Base-by-base conservation (phyloP, 2,888 invertebrate species). In the Conus canariensis region DNA sequence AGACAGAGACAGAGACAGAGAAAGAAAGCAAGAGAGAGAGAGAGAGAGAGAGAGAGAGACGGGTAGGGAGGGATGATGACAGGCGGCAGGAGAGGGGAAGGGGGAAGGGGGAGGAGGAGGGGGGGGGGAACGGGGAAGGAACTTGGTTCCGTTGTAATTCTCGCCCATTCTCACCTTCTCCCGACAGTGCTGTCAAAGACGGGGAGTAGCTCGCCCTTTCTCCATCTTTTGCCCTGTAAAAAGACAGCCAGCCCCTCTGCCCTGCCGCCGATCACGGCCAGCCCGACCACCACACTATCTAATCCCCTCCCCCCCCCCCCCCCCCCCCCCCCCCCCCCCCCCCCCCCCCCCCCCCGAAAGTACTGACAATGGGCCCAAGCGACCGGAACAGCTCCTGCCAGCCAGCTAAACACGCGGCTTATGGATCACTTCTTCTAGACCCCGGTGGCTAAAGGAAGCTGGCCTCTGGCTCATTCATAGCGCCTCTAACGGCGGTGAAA, bases 351-450 rank as follows among this genome's bases (percentile, higher is more conserved):
- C 56, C 59, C 56, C 19, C 85, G 60, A 60, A 85, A 56, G 60
- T 12, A 25, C 59, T 12, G 85, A 85, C 85, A 85, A 60, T 85
- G 8, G 14, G 12, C 6, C 59, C 59, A 19, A 67, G 67, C 64
- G 30, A 67, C 86, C 86, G 86, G 86, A 86, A 64, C 86, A 67
- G 22, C 22, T 16, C 16, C n/a, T 86, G 86, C 45, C 64, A 67
- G 64, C 14, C 30, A 6, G 86, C 45, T 67, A 10, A 67, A 86
- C 45, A 67, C 67, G 67, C 16, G 16, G 60, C 30, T 86, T 86
- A 86, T 86, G 86, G 86, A 86, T 86, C 59, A 67, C 86, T 86
- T 86, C 86, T 86, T 19, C 64, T 19, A 12, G 67, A 4, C 16
- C 64, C 30, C n/a, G 10, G 2, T 19, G 30, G 19, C 45, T 3